phyloP scores from a whole-genome alignment of 2,888 invertebrate species.

The Drosophila kokeensis region DNA sequence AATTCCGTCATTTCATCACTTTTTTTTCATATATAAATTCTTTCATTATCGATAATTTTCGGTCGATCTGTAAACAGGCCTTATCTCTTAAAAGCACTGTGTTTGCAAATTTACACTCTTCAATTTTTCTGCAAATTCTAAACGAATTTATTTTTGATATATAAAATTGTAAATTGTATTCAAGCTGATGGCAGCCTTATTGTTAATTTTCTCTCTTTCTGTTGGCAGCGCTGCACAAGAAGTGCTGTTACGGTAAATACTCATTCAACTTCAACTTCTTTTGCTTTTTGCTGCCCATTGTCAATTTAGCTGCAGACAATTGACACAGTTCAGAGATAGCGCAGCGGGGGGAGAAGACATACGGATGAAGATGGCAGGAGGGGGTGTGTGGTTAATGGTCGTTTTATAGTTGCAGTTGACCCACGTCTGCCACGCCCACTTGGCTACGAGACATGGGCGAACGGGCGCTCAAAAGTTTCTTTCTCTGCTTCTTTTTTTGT shows the following conservation, averaged over 20 bases:
- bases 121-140: neutral
- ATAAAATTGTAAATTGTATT: neutral
- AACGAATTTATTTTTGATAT: neutral
- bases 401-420: slow-evolving; percentile 42
- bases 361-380: neutral
- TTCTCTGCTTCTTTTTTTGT: slow-evolving; percentile 11
- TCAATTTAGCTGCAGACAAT: slow-evolving; percentile 30
- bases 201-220: neutral
- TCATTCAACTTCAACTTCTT: slow-evolving; percentile 5
- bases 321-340: slow-evolving; percentile 58
- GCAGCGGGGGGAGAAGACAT: neutral
- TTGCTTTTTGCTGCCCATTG: slow-evolving; percentile 1
- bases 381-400: slow-evolving; percentile 48
- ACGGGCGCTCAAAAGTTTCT: slow-evolving; percentile 36
- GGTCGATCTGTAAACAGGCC: too few species aligned
- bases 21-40: too few species aligned
- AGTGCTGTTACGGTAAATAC: neutral
- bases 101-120: too few species aligned
- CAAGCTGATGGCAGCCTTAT: neutral
- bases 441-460: slow-evolving; percentile 5
- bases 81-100: too few species aligned
- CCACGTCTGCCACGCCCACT: slow-evolving; percentile 41
- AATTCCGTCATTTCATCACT: too few species aligned
- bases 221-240: neutral
- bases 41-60: too few species aligned